A percentile compares a stretch with the other conserved stretches of the same genome.
phyloP scores from a whole-genome alignment of 2,797 vertebrate species.

The Peromyscus attwateri region DNA sequence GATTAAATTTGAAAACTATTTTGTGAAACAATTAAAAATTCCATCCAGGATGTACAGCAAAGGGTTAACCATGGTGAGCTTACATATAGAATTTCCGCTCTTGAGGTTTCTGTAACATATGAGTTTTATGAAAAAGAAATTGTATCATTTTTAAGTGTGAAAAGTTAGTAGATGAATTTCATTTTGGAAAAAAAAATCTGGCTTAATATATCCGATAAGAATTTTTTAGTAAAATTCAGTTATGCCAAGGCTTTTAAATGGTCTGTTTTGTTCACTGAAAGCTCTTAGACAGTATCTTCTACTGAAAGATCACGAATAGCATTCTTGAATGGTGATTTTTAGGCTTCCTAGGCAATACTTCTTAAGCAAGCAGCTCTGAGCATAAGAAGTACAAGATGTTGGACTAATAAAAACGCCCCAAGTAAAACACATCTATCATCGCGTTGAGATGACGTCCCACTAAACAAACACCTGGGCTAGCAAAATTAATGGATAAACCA shows the following conservation, averaged over 20 bases:
- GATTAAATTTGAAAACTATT: slow-evolving; percentile 37
- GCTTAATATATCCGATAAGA: slow-evolving; percentile 38
- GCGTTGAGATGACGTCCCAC: slow-evolving; percentile 80
- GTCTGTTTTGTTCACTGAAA: slow-evolving; percentile 69
- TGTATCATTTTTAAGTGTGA: slow-evolving; percentile 52
- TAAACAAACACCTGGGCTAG: slow-evolving; percentile 87
- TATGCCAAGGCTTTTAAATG: slow-evolving; percentile 51
- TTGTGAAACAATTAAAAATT: not conserved
- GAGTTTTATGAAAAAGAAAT: slow-evolving; percentile 49
- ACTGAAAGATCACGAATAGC: slow-evolving; percentile 70
- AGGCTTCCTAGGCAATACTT: slow-evolving; percentile 77
- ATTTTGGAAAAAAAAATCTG: slow-evolving; percentile 26
- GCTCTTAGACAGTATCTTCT: slow-evolving; percentile 70
- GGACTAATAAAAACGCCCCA: slow-evolving; percentile 79
- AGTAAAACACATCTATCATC: slow-evolving; percentile 86
- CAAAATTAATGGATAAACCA: slow-evolving; percentile 83
- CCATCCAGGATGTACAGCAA: not conserved
- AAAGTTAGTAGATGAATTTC: slow-evolving; percentile 47
- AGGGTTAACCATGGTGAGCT: slow-evolving; percentile 25
- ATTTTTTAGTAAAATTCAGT: slow-evolving; percentile 65
- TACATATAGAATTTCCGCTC: slow-evolving; percentile 39
- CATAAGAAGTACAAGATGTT: slow-evolving; percentile 67
- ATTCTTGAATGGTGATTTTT: slow-evolving; percentile 72
- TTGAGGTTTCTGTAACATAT: slow-evolving; percentile 28
- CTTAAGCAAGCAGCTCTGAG: slow-evolving; percentile 78